Conservation (phyloP, 2,113 vertebrate genomes). For the Oreotrochilus melanogaster region DNA sequence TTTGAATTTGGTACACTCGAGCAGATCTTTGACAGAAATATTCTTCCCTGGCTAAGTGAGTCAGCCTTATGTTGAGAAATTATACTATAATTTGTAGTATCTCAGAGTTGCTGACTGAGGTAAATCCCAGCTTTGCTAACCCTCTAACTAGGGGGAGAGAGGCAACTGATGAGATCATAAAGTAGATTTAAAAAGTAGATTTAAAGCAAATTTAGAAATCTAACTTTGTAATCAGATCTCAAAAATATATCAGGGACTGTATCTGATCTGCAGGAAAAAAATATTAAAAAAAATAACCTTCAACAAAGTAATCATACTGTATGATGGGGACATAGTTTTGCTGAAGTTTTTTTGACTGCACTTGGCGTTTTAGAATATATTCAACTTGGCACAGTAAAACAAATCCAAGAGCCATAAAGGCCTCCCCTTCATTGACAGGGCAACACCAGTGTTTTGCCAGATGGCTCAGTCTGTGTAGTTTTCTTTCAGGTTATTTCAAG, state of each 20-base stretch:
- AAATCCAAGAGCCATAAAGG: not conserved
- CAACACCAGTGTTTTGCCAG: not conserved
- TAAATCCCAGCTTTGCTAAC: not conserved
- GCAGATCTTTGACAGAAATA: not conserved
- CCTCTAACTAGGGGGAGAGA: not conserved
- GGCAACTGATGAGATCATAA: rapidly evolving
- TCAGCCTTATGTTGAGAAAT: not conserved
- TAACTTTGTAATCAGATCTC: not conserved
- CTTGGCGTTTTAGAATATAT: not conserved
- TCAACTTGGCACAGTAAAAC: not conserved
- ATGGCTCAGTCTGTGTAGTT: not conserved
- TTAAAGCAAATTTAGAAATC: not conserved
- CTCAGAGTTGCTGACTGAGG: not conserved
- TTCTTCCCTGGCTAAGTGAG: not conserved
- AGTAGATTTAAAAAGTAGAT: no score
- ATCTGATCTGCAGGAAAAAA: not conserved
- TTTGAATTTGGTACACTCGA: not conserved
- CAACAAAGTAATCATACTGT: not conserved
- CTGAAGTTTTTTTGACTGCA: not conserved
- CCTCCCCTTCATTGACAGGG: not conserved
- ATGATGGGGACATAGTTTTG: not conserved
- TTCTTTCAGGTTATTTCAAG: not conserved
- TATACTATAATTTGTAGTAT: not conserved
- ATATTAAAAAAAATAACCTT: not conserved
- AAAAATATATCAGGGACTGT: not conserved